These are phyloP conservation scores for Seriola dumerili DNA, from an alignment of 2,113 vertebrate species.

Conservation along the genomic window DNA sequence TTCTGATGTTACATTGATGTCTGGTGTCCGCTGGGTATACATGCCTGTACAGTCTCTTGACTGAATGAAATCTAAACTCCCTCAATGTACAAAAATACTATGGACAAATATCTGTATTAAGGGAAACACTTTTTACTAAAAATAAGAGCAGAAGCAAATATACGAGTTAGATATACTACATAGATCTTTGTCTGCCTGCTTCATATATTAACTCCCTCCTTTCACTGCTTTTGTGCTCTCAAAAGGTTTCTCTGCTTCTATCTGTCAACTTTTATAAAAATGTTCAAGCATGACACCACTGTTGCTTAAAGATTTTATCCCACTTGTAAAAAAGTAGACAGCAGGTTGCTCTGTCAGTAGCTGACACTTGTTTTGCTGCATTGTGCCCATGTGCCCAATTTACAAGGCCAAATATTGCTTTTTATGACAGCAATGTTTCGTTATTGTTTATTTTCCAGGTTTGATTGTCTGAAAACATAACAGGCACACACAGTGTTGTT, in stretches of 20 bases:
- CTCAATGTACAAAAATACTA: neutral
- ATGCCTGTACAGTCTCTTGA: neutral
- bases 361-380: constrained; percentile 1
- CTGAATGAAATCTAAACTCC: neutral
- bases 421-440: neutral
- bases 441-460: constrained; percentile 13
- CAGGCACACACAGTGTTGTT: neutral
- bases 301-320: constrained; percentile 7
- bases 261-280: constrained; percentile 1
- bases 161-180: neutral
- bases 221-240: constrained; percentile 4
- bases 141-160: constrained; percentile 4
- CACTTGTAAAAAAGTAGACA: constrained; percentile 4
- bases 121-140: neutral
- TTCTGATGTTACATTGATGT: no score
- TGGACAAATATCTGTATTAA: neutral
- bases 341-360: neutral
- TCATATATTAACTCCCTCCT: neutral
- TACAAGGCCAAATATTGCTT: neutral
- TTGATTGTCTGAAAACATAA: constrained; percentile 5
- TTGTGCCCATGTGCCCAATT: neutral
- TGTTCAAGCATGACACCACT: neutral
- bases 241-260: neutral
- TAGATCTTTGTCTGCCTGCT: neutral
- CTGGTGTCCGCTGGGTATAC: neutral